Base-by-base conservation (phyloP, 2,888 invertebrate genomes). In the Hypena proboscidalis region DNA sequence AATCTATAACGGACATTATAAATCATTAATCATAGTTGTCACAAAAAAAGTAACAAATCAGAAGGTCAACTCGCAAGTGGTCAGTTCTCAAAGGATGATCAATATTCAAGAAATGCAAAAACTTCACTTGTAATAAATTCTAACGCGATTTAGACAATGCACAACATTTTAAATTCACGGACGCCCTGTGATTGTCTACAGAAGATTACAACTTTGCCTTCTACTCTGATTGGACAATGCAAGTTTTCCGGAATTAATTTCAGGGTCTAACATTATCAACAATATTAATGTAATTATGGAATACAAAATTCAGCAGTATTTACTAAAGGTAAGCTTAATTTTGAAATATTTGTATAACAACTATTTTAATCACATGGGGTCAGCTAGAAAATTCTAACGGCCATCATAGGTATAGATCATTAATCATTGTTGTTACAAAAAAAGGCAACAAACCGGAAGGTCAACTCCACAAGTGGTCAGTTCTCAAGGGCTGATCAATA, bases 91-190 rank as follows among this genome's bases (percentile, higher is more conserved):
- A 78, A 80, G 64, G 59, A 65, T 70, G 59, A 85, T 85, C 85
- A 84, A 87, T 87, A 88, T 87, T 84, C 89, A 88, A 85, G 88
- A 85, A 83, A 83, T 80, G 77, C 90, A 65, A n/a, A n/a, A n/a
- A 86, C 88, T 89, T 50, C 56, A 77, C 77, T 75, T 77, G 73
- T 59, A 62, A 84, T 80, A 85, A 83, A 81, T 78, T 70, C 70
- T 74, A 79, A 75, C 52, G 85, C 87, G 86, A 76, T 77, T 73
- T 68, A 55, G 69, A 87, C 87, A 86, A 86, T 70, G 54, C 58
- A 67, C 64, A 70, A 71, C 76, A 90, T 90, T 90, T 90, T 87
- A 85, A 89, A 85, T 86, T 81, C 81, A 77, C 77, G 68, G n/a
- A n/a, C n/a, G n/a, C n/a, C n/a, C n/a, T n/a, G n/a, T n/a, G n/a